Percentiles rank a stretch among this genome's conserved stretches.
These are phyloP conservation scores for Gallirallus australis DNA, from an alignment of 2,797 vertebrate species.

Conservation along the genomic window DNA sequence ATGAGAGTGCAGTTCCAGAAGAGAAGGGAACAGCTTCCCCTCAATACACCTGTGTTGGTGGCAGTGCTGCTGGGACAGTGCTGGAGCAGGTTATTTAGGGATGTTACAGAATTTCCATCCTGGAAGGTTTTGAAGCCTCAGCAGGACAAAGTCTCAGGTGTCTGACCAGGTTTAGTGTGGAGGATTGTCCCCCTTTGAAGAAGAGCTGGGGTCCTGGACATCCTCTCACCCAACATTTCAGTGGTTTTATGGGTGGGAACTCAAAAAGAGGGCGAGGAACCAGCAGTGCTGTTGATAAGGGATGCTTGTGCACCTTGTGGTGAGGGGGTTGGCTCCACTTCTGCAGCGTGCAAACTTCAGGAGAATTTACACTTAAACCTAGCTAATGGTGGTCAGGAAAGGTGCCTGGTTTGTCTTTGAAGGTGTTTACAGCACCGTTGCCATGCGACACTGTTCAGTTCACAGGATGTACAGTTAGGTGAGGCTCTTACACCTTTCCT, in stretches of 20 bases:
- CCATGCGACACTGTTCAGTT: not conserved
- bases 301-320: not conserved
- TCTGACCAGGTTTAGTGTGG: not conserved
- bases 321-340: not conserved
- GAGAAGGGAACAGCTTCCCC: not conserved
- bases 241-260: not conserved
- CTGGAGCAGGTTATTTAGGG: not conserved
- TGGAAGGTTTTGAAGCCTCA: not conserved
- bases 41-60: not conserved
- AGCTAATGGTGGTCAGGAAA: not conserved
- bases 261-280: not conserved
- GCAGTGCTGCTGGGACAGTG: not conserved
- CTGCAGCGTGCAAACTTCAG: not conserved
- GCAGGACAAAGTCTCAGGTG: not conserved
- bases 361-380: not conserved
- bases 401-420: not conserved
- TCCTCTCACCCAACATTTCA: rapidly evolving
- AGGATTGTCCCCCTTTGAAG: rapidly evolving
- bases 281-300: rapidly evolving
- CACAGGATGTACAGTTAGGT: rapidly evolving
- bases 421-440: not conserved
- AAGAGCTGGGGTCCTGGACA: not conserved
- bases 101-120: not conserved
- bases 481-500: not conserved
- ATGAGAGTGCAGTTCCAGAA: not conserved